Conservation (phyloP, 2,113 vertebrate genomes). For the Riparia riparia region DNA sequence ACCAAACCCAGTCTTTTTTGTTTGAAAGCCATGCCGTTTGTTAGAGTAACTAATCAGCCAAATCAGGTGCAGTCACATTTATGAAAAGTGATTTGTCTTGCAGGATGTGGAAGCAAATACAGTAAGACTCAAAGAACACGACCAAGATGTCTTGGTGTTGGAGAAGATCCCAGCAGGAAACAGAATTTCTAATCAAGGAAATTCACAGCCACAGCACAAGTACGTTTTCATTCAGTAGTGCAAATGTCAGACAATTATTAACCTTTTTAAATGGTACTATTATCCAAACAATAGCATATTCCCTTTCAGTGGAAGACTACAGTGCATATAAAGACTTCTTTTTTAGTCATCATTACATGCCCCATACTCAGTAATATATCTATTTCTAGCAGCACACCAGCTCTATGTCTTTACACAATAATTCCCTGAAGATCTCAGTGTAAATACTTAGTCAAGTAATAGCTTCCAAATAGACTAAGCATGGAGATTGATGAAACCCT, state of each 20-base stretch:
- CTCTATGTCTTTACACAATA: slow-evolving; percentile 30
- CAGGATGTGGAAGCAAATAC: slow-evolving; percentile 99
- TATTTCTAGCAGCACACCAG: slow-evolving; percentile 38
- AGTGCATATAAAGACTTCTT: not conserved
- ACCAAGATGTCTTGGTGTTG: slow-evolving; percentile 96
- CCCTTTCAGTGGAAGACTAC: slow-evolving; percentile 34
- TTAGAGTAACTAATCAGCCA: not conserved
- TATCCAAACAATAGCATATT: slow-evolving; percentile 65
- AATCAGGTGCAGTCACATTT: slow-evolving; percentile 28
- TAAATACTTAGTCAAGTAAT: not conserved
- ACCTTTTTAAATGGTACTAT: slow-evolving; percentile 68
- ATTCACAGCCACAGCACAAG: slow-evolving; percentile 91
- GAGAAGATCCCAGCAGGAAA: slow-evolving; percentile 90
- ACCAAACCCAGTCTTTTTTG: not conserved
- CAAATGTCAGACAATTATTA: slow-evolving; percentile 71
- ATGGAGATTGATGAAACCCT: not conserved
- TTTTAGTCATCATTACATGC: slow-evolving; percentile 53
- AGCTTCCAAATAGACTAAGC: slow-evolving; percentile 25
- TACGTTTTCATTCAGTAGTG: slow-evolving; percentile 80
- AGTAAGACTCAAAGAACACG: slow-evolving; percentile 97
- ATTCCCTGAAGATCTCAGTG: not conserved
- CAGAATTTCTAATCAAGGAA: slow-evolving; percentile 85
- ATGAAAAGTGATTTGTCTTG: slow-evolving; percentile 72
- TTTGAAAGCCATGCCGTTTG: slow-evolving; percentile 6
- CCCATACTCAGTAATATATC: slow-evolving; percentile 42